Evolutionary conservation across 1,140 invertebrate genomes (phyloP).

Genomic region (Drosophila setifemur): DNA sequence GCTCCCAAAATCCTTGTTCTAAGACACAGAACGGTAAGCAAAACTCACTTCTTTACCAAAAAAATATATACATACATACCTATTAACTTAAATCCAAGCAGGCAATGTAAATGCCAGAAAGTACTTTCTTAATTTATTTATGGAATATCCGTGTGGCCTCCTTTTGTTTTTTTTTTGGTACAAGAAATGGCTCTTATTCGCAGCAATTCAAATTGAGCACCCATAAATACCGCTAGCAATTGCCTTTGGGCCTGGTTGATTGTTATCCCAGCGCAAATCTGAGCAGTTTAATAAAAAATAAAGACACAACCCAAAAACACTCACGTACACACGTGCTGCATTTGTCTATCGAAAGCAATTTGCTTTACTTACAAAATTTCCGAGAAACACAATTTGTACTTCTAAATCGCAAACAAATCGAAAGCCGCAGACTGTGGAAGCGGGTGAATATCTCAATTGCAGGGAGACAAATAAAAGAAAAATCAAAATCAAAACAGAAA

Average conservation of each 20-base stretch:
- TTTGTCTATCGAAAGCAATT: slow-evolving; percentile 49
- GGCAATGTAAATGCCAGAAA: slow-evolving; percentile 16
- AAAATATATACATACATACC: no score
- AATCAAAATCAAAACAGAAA: background rate
- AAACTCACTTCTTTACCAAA: background rate
- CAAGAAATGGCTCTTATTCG: slow-evolving; percentile 8
- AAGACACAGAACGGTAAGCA: background rate
- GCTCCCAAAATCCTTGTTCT: background rate
- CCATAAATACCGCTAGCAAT: slow-evolving; percentile 35
- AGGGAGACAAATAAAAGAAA: slow-evolving; percentile 4
- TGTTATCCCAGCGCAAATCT: slow-evolving; percentile 60
- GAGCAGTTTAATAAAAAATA: slow-evolving; percentile 66
- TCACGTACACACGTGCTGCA: slow-evolving; percentile 12
- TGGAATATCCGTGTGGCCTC: slow-evolving; percentile 2
- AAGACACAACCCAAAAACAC: slow-evolving; percentile 25
- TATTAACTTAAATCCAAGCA: no score
- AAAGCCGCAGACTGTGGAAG: slow-evolving; percentile 41
- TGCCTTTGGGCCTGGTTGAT: slow-evolving; percentile 22
- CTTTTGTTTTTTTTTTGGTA: background rate
- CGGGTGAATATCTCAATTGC: slow-evolving; percentile 32
- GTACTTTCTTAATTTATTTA: slow-evolving; percentile 36
- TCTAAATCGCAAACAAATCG: slow-evolving; percentile 56
- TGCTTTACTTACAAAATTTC: slow-evolving; percentile 48
- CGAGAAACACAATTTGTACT: slow-evolving; percentile 43
- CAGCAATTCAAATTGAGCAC: slow-evolving; percentile 22